Percentiles rank a stretch among this genome's conserved stretches.
These are phyloP conservation scores for Sceloporus undulatus DNA, from an alignment of 2,113 vertebrate species.

Conservation along the genomic window DNA sequence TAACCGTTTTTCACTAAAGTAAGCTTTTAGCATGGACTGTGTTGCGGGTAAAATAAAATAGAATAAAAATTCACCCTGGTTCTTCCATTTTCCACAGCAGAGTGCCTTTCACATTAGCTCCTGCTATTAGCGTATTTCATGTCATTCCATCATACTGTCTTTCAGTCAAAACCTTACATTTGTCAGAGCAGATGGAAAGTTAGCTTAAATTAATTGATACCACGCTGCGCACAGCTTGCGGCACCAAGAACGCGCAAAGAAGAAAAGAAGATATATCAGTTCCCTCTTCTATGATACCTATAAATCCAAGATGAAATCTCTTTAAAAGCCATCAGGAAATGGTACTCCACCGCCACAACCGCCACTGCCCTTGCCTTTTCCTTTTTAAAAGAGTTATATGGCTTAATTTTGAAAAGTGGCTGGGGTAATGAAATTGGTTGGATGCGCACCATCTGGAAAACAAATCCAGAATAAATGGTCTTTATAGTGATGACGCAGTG, in stretches of 20 bases:
- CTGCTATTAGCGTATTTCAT: constrained; percentile 64
- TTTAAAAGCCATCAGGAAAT: constrained; percentile 50
- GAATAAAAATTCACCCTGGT: constrained; percentile 30
- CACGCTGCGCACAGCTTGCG: constrained; percentile 77
- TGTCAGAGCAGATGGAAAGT: constrained; percentile 78
- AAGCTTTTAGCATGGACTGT: constrained; percentile 45
- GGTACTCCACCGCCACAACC: background rate
- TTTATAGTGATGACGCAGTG: background rate
- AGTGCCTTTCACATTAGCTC: constrained; percentile 66
- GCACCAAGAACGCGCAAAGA: constrained; percentile 63
- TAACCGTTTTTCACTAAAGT: constrained; percentile 68
- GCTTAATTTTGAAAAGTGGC: constrained; percentile 51
- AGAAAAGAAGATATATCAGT: constrained; percentile 69
- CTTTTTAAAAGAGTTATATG: background rate
- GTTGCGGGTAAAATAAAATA: background rate
- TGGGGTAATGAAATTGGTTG: constrained; percentile 16
- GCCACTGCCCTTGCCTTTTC: background rate
- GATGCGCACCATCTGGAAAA: constrained; percentile 16
- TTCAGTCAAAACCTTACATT: constrained; percentile 74
- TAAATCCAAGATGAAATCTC: constrained; percentile 52
- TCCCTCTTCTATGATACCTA: constrained; percentile 66
- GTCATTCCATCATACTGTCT: constrained; percentile 73
- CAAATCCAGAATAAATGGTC: background rate
- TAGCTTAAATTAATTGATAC: constrained; percentile 82
- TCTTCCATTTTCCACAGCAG: constrained; percentile 70